These are phyloP conservation scores for Pseudopodoces humilis DNA, from an alignment of 2,113 vertebrate genomes.

Conservation along the genomic window DNA sequence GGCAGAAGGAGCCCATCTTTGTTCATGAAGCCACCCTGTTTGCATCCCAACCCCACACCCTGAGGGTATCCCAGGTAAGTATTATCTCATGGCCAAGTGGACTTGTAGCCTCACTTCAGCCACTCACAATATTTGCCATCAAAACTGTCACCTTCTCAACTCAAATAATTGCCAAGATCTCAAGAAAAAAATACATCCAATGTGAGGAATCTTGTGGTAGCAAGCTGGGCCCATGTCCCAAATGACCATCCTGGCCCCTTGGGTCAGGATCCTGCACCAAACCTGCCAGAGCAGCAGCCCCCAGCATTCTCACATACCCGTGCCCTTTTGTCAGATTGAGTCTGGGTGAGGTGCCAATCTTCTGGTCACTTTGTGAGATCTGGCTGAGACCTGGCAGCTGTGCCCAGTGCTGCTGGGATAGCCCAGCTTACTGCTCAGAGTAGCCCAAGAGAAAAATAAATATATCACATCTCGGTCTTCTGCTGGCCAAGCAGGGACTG, in stretches of 20 bases:
- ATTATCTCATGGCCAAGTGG: background rate
- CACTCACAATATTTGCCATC: background rate
- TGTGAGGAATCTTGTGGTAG: background rate
- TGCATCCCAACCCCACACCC: background rate
- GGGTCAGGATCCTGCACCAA: background rate
- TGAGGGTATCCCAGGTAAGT: background rate
- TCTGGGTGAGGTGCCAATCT: background rate
- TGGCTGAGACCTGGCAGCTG: background rate
- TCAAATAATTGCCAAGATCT: background rate
- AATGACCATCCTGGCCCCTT: background rate
- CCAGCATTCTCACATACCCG: background rate
- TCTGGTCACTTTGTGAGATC: background rate
- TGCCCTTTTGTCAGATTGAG: rapidly evolving
- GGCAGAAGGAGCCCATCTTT: background rate
- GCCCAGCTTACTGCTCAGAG: background rate
- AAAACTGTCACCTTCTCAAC: background rate
- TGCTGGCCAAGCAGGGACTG: background rate
- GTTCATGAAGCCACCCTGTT: background rate
- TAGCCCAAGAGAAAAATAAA: background rate
- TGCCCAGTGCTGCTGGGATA: background rate
- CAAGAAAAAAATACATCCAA: background rate
- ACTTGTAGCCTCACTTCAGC: background rate
- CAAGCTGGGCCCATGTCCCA: background rate
- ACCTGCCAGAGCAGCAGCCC: background rate
- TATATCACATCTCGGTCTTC: background rate